Evolutionary conservation across 1,140 invertebrate genomes (phyloP).

Genomic region (Anagrus nilaparvatae): DNA sequence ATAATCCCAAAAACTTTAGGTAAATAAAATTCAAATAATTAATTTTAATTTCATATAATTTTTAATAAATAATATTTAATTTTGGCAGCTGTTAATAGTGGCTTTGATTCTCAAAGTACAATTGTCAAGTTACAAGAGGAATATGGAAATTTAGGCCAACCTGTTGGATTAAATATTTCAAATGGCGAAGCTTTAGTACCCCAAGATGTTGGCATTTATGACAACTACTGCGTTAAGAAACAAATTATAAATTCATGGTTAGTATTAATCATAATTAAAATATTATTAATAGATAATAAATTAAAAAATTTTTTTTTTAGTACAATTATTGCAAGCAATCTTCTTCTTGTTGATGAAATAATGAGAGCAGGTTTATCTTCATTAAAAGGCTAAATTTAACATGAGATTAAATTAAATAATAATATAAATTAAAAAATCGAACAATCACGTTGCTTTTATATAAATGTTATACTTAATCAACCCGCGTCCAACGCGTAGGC

Average conservation of each 20-base stretch:
- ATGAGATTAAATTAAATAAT: slow-evolving; percentile 2
- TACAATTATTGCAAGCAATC: slow-evolving; percentile 92
- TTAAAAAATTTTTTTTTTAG: slow-evolving; percentile 43
- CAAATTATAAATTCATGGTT: slow-evolving; percentile 95
- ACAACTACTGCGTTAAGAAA: slow-evolving; percentile 96
- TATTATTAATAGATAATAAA: too few species aligned
- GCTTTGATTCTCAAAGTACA: slow-evolving; percentile 89
- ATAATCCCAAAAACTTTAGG: slow-evolving; percentile 91
- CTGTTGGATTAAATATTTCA: slow-evolving; percentile 80
- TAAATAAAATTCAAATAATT: slow-evolving; percentile 23
- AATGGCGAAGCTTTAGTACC: slow-evolving; percentile 83
- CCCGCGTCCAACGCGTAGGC: too few species aligned
- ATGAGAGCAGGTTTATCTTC: slow-evolving; percentile 98
- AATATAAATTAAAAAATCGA: background rate
- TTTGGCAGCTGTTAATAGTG: slow-evolving; percentile 72
- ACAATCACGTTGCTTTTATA: slow-evolving; percentile 5
- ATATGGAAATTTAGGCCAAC: slow-evolving; percentile 42
- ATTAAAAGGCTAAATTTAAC: slow-evolving; percentile 81
- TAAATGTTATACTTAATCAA: too few species aligned
- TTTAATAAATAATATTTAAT: too few species aligned
- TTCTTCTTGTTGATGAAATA: slow-evolving; percentile 97
- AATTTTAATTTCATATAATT: slow-evolving; percentile 8
- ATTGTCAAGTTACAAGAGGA: slow-evolving; percentile 94
- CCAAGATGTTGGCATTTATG: slow-evolving; percentile 76
- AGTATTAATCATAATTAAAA: slow-evolving; percentile 22